Base-by-base conservation (phyloP, 2,888 invertebrate species). In the Panzeria rudis region DNA sequence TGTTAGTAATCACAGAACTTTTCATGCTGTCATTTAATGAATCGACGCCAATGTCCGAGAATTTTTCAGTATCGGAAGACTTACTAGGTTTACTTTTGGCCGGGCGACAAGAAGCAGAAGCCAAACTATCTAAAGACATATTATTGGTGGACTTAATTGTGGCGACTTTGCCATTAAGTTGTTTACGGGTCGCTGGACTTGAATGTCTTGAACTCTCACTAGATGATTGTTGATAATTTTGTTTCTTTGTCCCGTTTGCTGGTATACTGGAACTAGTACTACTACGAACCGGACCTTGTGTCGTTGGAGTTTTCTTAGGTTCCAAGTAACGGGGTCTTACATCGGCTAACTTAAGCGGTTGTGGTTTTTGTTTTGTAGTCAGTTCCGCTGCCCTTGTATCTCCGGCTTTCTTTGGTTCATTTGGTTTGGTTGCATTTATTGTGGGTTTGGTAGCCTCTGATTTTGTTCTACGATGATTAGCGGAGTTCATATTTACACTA, bases 301-400 rank as follows among this genome's bases (percentile, higher is more conserved):
- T 75, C 11, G 76, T 56, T 3, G 86, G 80, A 15, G 90, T 88
- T 75, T 92, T 92, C 29, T 93, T 93, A 3, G 95, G 94, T 87
- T 95, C 95, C 87, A 95, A 90, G 88, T 95, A 95, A 25, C 95
- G 93, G 0, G 96, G 94, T 85, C 95, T 94, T 87, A 92, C 89
- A 23, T 91, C 91, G 0, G 89, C 86, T 11, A 85, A 50, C 25
- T 78, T 82, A 3, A 90, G 71, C 1, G 90, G 89, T 11, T 86
- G 78, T 11, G 62, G 75, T 75, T 83, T 80, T 23, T 82, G 75
- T 61, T 87, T 88, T n/a, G 78, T 52, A 20, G 86, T 85, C 50
- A 78, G 52, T 20, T 77, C 83, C 25, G 50, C 59, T 1, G 56
- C 44, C 50, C 66, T 84, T 2, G 73, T n/a, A 56, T 87, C 87